Evolutionary conservation across 2,797 vertebrate species (phyloP).

Genomic region (Salmo trutta): DNA sequence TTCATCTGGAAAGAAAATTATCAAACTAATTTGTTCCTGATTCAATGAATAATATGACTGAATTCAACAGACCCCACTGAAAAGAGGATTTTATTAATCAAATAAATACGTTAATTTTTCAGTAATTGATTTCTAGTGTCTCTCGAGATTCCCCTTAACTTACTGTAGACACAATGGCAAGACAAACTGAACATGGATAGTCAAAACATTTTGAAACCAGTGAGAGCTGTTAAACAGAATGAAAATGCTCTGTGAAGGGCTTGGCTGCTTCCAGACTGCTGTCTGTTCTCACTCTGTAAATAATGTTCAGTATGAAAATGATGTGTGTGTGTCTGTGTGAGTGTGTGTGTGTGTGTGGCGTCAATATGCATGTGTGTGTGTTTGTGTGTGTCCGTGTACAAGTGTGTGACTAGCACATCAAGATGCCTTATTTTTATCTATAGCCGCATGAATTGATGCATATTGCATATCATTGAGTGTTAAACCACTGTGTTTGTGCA

Average conservation of each 20-base stretch:
- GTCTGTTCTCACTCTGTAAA: too few species aligned
- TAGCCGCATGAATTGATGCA: slow-evolving; percentile 1
- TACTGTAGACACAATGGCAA: background rate
- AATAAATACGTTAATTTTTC: background rate
- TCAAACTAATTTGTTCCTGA: background rate
- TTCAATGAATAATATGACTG: background rate
- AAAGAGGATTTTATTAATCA: background rate
- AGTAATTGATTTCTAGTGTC: background rate
- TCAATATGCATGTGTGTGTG: too few species aligned
- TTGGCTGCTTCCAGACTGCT: too few species aligned
- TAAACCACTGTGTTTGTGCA: slow-evolving; percentile 6
- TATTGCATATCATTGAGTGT: background rate
- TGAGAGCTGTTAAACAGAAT: background rate
- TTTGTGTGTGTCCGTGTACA: background rate
- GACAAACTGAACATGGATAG: background rate
- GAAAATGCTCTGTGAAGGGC: background rate
- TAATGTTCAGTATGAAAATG: too few species aligned
- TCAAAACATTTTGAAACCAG: background rate
- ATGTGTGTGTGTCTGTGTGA: too few species aligned
- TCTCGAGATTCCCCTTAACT: background rate
- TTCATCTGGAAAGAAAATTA: background rate
- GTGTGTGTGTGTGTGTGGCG: too few species aligned
- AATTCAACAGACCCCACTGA: background rate
- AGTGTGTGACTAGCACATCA: background rate
- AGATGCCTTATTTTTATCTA: background rate